Evolutionary conservation across 2,888 invertebrate genomes (phyloP), one percentile per base, ranked within the genome.

Genomic region (Horisme vitalbata): DNA sequence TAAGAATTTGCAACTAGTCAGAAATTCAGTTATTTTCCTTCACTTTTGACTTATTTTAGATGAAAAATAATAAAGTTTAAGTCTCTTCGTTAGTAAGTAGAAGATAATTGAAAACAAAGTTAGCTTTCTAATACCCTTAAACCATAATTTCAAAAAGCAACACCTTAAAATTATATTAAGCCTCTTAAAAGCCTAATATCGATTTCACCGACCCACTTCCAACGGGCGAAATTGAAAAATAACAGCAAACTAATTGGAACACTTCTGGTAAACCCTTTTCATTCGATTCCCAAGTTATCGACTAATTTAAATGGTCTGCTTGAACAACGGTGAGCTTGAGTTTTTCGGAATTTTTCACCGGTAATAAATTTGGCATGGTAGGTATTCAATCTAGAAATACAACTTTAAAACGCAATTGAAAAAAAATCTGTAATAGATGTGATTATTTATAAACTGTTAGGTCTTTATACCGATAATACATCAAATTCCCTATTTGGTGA

Each of bases 231-330:
- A 87, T 85, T 73, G 75, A 88, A 88, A 87, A 88, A 88, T 88
- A 87, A 87, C 88, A 87, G 83, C 83, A 77, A 83, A 79, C 83
- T 88, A 88, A 89, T 89, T 89, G 88, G 85, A 79, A 65, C 72
- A 79, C 83, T 84, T 78, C 79, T 78, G 81, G 75, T 78, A 75
- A 85, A 82, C 85, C 86, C 86, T 74, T 86, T 87, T 78, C 82
- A 77, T 82, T 83, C 73, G 73, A 73, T 81, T 83, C 78, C 78
- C 82, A 79, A 88, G 86, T 85, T 83, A 83, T 82, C 81, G 81
- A 76, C 80, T 86, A 86, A 87, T 87, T 88, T 87, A 86, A 87
- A 86, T 79, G 78, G 85, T 83, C 75, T 83, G 83, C 83, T 79
- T 77, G 72, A 58, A 54, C 47, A 54, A 61, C 74, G 72, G 75